Base-by-base conservation (phyloP, 2,888 invertebrate genomes). In the Drosophila antonietae region DNA sequence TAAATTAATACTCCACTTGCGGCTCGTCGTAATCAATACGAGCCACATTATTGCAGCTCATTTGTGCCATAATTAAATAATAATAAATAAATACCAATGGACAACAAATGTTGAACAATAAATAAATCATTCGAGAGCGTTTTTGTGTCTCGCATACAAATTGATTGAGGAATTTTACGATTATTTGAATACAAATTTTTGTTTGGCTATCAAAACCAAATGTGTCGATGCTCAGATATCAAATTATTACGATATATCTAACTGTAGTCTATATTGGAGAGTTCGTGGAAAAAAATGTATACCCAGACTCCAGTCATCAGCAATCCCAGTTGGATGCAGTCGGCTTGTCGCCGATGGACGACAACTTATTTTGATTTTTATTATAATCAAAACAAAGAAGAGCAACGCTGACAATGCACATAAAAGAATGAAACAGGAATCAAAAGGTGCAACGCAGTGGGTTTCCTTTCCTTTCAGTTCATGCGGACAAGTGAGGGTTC, bases 311-410 rank as follows among this genome's bases (percentile, higher is more conserved):
- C 47, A 28, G 8, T 14, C 28, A 4, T 51, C n/a, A 2, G 28
- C 28, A 28, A 6, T 14, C 37, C 9, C 55, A 61, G 73, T 67
- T 49, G 68, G 73, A 52, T 72, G 66, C 78, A 74, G 70, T 66
- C 63, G 41, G 68, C 41, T 66, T 77, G 79, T 83, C 83, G 68
- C 80, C 81, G 77, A 71, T 56, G 63, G 68, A 70, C 76, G 75
- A 90, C 91, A 91, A 85, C 89, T 89, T 91, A 91, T 90, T 91
- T 84, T 80, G 77, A 75, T 81, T 82, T 82, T 85, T 81, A 80
- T 86, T 83, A 69, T 72, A 76, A 83, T 78, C 71, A 67, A 51
- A 66, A 28, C 39, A 55, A 55, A 55, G 23, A 10, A 10, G n/a
- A 43, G 15, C 70, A 75, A 75, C 59, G 69, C 75, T 81, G 89